Evolutionary conservation across 2,797 vertebrate species (phyloP).

Genomic region (Sebastiscus tertius): DNA sequence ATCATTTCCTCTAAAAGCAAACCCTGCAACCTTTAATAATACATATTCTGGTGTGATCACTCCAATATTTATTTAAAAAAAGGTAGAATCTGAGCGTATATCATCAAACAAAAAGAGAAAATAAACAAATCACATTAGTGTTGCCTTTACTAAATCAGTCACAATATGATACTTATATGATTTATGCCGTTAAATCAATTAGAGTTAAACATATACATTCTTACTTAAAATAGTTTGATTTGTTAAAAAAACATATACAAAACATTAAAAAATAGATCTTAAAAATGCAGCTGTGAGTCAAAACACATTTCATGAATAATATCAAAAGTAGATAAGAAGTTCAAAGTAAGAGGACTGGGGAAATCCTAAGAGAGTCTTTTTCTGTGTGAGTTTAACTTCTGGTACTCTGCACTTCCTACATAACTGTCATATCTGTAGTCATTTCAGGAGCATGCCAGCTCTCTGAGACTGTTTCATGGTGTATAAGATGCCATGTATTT

Average conservation of each 20-base stretch:
- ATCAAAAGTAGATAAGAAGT: background rate
- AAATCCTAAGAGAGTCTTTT: background rate
- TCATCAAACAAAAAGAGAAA: background rate
- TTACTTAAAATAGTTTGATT: background rate
- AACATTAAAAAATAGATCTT: background rate
- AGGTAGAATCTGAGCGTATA: background rate
- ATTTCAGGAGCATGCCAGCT: background rate
- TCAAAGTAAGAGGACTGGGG: background rate
- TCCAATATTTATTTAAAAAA: background rate
- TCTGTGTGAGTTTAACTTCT: background rate
- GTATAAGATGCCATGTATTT: background rate
- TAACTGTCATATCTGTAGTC: background rate
- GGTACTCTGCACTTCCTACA: background rate
- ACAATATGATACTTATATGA: background rate
- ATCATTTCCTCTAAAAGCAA: background rate
- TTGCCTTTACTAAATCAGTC: background rate
- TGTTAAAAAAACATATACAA: background rate
- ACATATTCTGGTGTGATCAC: background rate
- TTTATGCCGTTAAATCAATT: background rate
- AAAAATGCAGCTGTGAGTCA: background rate
- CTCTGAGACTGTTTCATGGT: background rate
- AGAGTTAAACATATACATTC: background rate
- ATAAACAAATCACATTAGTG: background rate
- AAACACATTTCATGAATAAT: background rate
- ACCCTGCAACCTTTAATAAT: background rate